Base-by-base conservation (phyloP, 2,113 vertebrate species). In the Glareola pratincola region DNA sequence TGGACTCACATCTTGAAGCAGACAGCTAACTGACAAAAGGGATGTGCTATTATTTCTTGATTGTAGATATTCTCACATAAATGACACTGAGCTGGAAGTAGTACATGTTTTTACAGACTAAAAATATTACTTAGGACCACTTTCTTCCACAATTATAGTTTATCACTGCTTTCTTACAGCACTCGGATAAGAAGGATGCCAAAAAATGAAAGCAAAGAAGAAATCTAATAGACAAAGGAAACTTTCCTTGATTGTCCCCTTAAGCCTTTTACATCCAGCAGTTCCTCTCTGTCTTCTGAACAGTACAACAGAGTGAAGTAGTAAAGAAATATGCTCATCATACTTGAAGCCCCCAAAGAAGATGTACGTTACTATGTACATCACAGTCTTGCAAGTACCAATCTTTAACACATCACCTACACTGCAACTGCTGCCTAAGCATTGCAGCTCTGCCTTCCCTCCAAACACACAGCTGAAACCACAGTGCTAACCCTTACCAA, bases 1-100 rank as follows among this genome's bases (percentile, higher is more conserved):
- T 92, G 94, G 84, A 53, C 75, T 90, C 63, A 1, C 83, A 68
- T 80, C 90, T 96, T 68, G 50, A 84, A 94, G 71, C 59, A 83
- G 94, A 78, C 66, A 92, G 54, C 50, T 41, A 84, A 48, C 51
- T 79, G 72, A 74, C 51, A 80, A 36, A 3, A 29, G 50, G 56
- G 84, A 48, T 27, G 47, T 32, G 36, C 36, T 74, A 59, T 85
- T 88, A 43, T 77, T 95, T 74, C 74, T 50, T 88, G 43, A 80
- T 63, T 85, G 71, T 41, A 88, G 69, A 85, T 84, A 76, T 54
- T 71, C 20, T 74, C 43, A 72, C 57, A 83, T 53, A 92, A 90
- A 85, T 67, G 50, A 71, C 64, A 53, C 75, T 2, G 14, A 78
- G 60, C n/a, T 82, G 59, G 48, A 66, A 57, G 47, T 19, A 66